A percentile compares a stretch with the other conserved stretches of the same genome.
Conservation (phyloP, 2,113 vertebrate genomes). For the human (Homo sapiens) region GRCh38 chr5:88837001-88837500, state of each 20-base stretch:
- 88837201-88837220: background rate
- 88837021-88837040: background rate
- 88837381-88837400: background rate
- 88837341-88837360: background rate
- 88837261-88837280: background rate
- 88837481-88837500: background rate
- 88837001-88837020: background rate
- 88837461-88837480: background rate
- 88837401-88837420: background rate
- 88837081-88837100: background rate
- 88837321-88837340: constrained; percentile 9
- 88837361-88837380: constrained; percentile 13
- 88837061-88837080: background rate
- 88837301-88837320: background rate
- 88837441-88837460: background rate
- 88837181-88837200: background rate
- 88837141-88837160: background rate
- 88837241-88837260: background rate
- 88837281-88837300: background rate
- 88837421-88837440: background rate
- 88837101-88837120: background rate
- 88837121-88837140: background rate
- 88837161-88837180: constrained; percentile 18
- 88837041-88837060: background rate
- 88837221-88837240: background rate